Evolutionary conservation across 2,113 vertebrate genomes (phyloP).

Genomic region (Piaya cayana): DNA sequence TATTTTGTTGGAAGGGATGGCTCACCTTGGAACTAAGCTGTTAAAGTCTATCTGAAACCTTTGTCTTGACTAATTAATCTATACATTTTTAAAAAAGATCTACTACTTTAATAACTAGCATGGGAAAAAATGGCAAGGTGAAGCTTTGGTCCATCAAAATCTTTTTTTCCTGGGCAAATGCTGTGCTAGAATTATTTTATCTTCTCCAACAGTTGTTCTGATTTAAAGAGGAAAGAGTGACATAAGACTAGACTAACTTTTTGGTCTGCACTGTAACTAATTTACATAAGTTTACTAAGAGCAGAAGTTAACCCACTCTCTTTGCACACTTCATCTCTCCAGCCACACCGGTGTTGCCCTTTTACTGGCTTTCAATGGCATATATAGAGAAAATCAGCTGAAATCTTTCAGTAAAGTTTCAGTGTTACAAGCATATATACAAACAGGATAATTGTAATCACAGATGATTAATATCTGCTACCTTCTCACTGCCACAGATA

Average conservation of each 20-base stretch:
- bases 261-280: not conserved
- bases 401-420: not conserved
- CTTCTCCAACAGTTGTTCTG: not conserved
- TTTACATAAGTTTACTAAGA: not conserved
- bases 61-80: not conserved
- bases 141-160: not conserved
- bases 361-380: not conserved
- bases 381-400: not conserved
- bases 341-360: not conserved
- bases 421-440: not conserved
- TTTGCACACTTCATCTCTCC: not conserved
- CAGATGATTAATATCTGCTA: not conserved
- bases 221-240: not conserved
- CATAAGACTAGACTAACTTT: not conserved
- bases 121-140: not conserved
- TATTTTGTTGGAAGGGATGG: not conserved
- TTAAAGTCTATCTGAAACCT: not conserved
- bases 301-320: not conserved
- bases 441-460: not conserved
- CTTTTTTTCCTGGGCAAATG: not conserved
- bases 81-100: not conserved
- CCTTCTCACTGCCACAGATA: not conserved
- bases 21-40: not conserved
- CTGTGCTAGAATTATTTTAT: not conserved
- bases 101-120: not conserved